These are phyloP conservation scores for Panzeria rudis DNA, from an alignment of 2,888 invertebrate species.

Conservation along the genomic window DNA sequence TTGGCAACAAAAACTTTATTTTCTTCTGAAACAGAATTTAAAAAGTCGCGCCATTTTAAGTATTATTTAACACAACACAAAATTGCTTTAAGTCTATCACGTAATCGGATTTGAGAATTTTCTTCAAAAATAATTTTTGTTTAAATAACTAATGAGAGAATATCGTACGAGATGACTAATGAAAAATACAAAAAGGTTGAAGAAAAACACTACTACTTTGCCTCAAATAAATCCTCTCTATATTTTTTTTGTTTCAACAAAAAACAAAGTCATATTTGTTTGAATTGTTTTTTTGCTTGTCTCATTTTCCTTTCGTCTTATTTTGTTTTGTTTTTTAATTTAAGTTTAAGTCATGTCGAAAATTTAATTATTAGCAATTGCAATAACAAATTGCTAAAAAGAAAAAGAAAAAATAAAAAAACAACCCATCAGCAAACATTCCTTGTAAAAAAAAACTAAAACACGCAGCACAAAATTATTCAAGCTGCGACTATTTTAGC, in stretches of 20 bases:
- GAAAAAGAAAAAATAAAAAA: background rate
- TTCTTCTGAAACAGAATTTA: background rate
- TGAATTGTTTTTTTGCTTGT: background rate
- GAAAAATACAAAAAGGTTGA: background rate
- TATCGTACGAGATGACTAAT: constrained; percentile 13
- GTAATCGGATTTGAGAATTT: constrained; percentile 60
- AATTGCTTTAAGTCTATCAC: constrained; percentile 7
- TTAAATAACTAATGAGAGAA: constrained; percentile 52
- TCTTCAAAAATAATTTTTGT: background rate
- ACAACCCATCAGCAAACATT: background rate
- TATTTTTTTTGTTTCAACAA: background rate
- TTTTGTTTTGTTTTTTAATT: background rate
- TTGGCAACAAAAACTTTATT: background rate
- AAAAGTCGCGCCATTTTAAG: background rate
- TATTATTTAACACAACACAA: background rate
- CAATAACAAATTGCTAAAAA: constrained; percentile 51
- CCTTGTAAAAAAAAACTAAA: background rate
- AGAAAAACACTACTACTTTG: constrained; percentile 18
- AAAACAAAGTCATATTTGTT: constrained; percentile 30
- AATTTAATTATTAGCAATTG: constrained; percentile 60
- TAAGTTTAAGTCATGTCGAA: constrained; percentile 46
- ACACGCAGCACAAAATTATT: background rate
- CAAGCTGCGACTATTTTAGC: background rate
- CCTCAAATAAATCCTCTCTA: constrained; percentile 29
- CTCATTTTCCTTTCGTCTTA: background rate